These are phyloP conservation scores for Lamellibrachia luymesi DNA, from an alignment of 1,140 invertebrate genomes.

Conservation along the genomic window DNA sequence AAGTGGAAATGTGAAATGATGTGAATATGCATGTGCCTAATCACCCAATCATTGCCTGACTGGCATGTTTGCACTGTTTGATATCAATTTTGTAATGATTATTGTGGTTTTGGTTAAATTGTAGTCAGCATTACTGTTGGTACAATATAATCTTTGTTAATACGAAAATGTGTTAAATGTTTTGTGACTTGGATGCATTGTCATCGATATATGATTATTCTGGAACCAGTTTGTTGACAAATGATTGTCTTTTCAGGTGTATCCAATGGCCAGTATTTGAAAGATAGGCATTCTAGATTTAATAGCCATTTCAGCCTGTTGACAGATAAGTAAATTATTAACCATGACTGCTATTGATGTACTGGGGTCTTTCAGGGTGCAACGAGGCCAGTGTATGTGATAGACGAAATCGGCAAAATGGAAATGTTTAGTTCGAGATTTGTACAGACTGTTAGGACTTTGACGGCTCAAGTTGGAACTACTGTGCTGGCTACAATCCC, in stretches of 20 bases:
- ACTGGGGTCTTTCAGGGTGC: neutral
- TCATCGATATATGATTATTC: neutral
- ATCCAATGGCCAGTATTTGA: neutral
- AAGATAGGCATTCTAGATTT: neutral
- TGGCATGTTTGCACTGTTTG: too few species aligned
- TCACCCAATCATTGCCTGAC: too few species aligned
- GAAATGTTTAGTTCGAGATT: constrained; percentile 66
- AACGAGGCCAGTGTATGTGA: constrained; percentile 45
- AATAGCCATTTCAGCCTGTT: neutral
- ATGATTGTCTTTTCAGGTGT: neutral
- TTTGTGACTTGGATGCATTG: too few species aligned
- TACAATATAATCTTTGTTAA: too few species aligned
- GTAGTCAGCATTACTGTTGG: too few species aligned
- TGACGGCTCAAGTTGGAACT: constrained; percentile 44
- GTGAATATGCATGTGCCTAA: too few species aligned
- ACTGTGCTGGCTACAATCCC: constrained; percentile 64
- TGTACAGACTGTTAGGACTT: constrained; percentile 47
- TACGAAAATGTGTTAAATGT: too few species aligned
- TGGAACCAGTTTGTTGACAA: neutral
- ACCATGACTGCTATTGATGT: neutral
- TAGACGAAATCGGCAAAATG: constrained; percentile 73
- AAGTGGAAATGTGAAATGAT: too few species aligned
- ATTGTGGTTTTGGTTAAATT: too few species aligned
- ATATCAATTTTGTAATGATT: too few species aligned
- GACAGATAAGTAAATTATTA: neutral